Conservation (phyloP, 2,113 vertebrate species). For the Ameiurus melas region DNA sequence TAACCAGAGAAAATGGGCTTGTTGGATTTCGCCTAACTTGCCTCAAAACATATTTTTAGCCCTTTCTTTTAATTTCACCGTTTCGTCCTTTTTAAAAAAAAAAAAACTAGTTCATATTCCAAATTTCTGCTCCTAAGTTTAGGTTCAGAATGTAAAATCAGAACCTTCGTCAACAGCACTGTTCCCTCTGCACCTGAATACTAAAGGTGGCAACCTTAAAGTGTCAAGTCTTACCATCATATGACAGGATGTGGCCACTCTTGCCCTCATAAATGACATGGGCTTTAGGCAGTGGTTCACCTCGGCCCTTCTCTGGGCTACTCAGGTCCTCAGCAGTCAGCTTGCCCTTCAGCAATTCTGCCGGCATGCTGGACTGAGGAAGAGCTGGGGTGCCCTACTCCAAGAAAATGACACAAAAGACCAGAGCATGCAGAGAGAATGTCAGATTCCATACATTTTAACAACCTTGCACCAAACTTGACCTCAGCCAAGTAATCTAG, state of each 20-base stretch:
- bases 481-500: not conserved
- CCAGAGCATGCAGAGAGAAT: not conserved
- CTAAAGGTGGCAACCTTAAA: not conserved
- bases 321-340: conserved; percentile 84
- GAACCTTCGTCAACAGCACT: not conserved
- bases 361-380: conserved; percentile 84
- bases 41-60: not conserved
- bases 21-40: not conserved
- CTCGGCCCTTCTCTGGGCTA: conserved; percentile 85
- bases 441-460: not conserved
- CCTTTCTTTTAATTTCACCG: not conserved
- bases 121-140: not conserved
- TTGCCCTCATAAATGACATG: conserved; percentile 98
- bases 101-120: not conserved
- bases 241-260: conserved; percentile 93
- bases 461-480: not conserved
- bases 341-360: conserved; percentile 88
- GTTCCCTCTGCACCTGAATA: not conserved
- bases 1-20: not conserved
- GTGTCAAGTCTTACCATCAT: conserved; percentile 80
- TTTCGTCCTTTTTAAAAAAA: too few relatives aligned
- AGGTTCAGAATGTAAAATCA: not conserved
- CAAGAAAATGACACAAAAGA: conserved; percentile 7
- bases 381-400: conserved; percentile 89
- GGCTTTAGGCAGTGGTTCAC: conserved; percentile 86